Percentiles rank a stretch among this genome's conserved stretches.
Conservation (phyloP, 30 jellyfish, hydroid and myxozoan genomes). For the Clytia hemisphaerica region DNA sequence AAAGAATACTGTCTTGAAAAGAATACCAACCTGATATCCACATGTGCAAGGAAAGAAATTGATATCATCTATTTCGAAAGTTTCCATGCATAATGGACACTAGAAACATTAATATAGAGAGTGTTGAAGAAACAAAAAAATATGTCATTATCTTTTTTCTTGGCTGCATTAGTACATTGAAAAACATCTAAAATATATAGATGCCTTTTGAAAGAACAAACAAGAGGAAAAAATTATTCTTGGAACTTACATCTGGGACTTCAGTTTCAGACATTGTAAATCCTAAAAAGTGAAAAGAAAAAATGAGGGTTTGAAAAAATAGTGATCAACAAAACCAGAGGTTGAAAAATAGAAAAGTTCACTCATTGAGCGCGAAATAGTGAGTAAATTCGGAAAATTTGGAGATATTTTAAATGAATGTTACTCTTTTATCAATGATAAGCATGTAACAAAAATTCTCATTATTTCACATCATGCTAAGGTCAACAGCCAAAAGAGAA, state of each 20-base stretch:
- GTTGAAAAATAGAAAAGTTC: too few relatives aligned
- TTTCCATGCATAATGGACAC: slow-evolving; percentile 96
- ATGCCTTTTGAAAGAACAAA: not conserved
- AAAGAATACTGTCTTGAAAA: too few relatives aligned
- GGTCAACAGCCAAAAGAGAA: too few relatives aligned
- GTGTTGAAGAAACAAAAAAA: not conserved
- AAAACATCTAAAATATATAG: not conserved
- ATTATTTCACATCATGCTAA: too few relatives aligned
- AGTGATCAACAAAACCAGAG: too few relatives aligned
- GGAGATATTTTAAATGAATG: too few relatives aligned
- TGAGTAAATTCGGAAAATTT: too few relatives aligned
- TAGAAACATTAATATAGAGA: not conserved
- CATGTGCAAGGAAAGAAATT: slow-evolving; percentile 85
- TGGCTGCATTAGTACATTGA: not conserved
- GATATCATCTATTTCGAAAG: slow-evolving; percentile 82
- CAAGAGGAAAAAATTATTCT: too few relatives aligned
- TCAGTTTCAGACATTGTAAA: slow-evolving; percentile 13
- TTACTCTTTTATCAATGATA: too few relatives aligned
- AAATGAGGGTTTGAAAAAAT: too few relatives aligned
- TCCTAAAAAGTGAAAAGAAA: not conserved
- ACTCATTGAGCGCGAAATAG: too few relatives aligned
- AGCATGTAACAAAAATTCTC: too few relatives aligned
- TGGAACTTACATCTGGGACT: slow-evolving; percentile 15
- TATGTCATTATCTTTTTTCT: not conserved
- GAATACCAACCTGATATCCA: slow-evolving; percentile 98